Conservation (phyloP, 2,797 vertebrate species). For the Poeciliopsis presidionis region DNA sequence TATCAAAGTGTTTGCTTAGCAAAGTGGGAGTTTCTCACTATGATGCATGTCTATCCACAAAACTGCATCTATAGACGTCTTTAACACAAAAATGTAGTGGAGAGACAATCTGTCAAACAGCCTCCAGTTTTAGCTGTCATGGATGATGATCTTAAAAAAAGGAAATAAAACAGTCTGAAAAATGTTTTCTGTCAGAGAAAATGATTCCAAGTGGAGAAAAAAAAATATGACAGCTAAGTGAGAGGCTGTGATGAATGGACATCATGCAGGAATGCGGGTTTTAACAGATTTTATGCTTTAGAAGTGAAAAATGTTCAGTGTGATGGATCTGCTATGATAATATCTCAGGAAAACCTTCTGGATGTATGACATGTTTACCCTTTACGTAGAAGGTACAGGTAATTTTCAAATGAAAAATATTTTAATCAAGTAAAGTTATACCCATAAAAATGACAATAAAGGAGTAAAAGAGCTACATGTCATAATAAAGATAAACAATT, state of each 20-base stretch:
- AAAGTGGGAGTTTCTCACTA: constrained; percentile 3
- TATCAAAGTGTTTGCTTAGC: constrained; percentile 4
- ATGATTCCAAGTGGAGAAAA: constrained; percentile 9
- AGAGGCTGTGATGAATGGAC: constrained; percentile 12
- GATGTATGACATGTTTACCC: not conserved
- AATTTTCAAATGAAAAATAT: not conserved
- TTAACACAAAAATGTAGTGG: not conserved
- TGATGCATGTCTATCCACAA: not conserved
- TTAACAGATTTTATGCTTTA: constrained; percentile 7
- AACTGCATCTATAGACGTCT: constrained; percentile 3
- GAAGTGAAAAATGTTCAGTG: constrained; percentile 1
- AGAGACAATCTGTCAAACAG: constrained; percentile 15
- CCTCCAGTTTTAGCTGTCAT: constrained; percentile 17
- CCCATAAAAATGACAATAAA: not conserved
- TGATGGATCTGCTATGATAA: not conserved
- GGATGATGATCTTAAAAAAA: constrained; percentile 11
- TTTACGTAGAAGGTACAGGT: not conserved
- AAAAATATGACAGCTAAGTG: constrained; percentile 11
- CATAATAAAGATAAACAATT: not conserved
- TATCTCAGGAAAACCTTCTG: not conserved
- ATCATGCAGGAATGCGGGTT: constrained; percentile 4
- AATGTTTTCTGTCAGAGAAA: constrained; percentile 21
- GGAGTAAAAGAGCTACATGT: not conserved
- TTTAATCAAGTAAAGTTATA: not conserved
- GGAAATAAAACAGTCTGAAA: not conserved